Evolutionary conservation across 2,888 invertebrate genomes (phyloP).

Genomic region (Parascotia fuliginaria): DNA sequence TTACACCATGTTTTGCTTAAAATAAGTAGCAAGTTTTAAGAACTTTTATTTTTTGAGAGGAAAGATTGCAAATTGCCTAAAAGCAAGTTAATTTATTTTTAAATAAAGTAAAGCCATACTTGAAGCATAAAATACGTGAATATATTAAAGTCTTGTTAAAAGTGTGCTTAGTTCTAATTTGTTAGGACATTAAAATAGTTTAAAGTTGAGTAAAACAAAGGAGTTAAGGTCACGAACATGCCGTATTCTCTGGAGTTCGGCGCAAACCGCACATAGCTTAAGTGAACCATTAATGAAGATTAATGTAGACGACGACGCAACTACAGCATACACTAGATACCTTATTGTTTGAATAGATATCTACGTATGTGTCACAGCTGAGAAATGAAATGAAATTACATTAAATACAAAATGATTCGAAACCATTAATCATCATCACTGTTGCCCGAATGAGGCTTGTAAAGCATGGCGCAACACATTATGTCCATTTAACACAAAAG

Average conservation of each 20-base stretch:
- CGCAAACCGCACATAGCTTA: conserved; percentile 72
- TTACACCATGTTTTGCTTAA: conserved; percentile 7
- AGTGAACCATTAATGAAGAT: conserved; percentile 81
- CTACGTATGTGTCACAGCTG: conserved; percentile 19
- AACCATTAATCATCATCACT: conserved; percentile 40
- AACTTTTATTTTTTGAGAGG: conserved; percentile 14
- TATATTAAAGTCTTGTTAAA: conserved; percentile 37
- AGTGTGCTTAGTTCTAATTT: conserved; percentile 45
- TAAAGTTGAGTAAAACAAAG: conserved; percentile 47
- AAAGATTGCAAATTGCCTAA: conserved; percentile 8
- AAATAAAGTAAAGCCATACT: conserved; percentile 2
- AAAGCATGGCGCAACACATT: conserved; percentile 30
- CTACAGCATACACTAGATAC: conserved; percentile 46
- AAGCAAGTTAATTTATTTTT: conserved; percentile 10
- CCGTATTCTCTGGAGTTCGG: conserved; percentile 56
- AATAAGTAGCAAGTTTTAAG: conserved; percentile 4
- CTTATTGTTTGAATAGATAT: conserved; percentile 37
- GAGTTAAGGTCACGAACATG: conserved; percentile 51
- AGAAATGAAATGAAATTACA: conserved; percentile 30
- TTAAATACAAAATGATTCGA: conserved; percentile 38
- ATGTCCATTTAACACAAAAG: conserved; percentile 18
- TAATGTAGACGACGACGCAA: conserved; percentile 71
- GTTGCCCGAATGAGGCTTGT: conserved; percentile 12
- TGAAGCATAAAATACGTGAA: conserved; percentile 19
- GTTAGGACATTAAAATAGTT: conserved; percentile 60